Evolutionary conservation across 2,888 invertebrate species (phyloP), one percentile per base, ranked within the genome.

Genomic region (Drepana falcataria): DNA sequence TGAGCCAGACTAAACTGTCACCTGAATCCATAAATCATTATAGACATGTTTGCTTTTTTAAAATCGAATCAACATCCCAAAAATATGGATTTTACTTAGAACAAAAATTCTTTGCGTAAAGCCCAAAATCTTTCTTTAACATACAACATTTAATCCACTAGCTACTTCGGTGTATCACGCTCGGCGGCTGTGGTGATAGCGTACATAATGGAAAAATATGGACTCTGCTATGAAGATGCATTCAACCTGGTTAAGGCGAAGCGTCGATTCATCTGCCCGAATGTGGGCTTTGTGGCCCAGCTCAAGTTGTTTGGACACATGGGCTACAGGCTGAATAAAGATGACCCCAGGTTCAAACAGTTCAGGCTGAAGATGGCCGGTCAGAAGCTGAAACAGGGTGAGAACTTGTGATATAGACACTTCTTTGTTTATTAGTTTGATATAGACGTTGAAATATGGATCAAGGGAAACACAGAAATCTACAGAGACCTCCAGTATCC

Each of bases 161-260:
- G 96, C 83, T 96, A 96, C 79, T 97, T 95, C 71, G 98, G 98
- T 9, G 95, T 97, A 2, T 98, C 98, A 0, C 93, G 98, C 54
- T 98, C 98, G 78, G 96, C 97, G 0, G 95, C 97, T 0, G 92
- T 97, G 2, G 95, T 97, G 0, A 94, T 97, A 55, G 97, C 96
- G 0, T 97, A 95, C 78, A 84, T 97, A 7, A 98, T 98, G 98
- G 95, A 95, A 73, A 96, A 95, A 66, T 93, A 96, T 75, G 85
- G 93, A n/a, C 79, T 96, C 48, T 93, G 93, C 56, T 95, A 94
- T 66, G 91, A 93, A 44, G 94, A 95, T 52, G 97, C 97, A 0
- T 94, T 94, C 57, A 63, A 62, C 1, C 75, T 93, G 60, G 95
- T 96, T 0, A 94, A 94, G 79, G 80, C 89, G n/a, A 95, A 94